Percentiles rank a stretch among this genome's conserved stretches.
These are phyloP conservation scores for Synanthedon formicaeformis DNA, from an alignment of 2,888 invertebrate species.

Conservation along the genomic window DNA sequence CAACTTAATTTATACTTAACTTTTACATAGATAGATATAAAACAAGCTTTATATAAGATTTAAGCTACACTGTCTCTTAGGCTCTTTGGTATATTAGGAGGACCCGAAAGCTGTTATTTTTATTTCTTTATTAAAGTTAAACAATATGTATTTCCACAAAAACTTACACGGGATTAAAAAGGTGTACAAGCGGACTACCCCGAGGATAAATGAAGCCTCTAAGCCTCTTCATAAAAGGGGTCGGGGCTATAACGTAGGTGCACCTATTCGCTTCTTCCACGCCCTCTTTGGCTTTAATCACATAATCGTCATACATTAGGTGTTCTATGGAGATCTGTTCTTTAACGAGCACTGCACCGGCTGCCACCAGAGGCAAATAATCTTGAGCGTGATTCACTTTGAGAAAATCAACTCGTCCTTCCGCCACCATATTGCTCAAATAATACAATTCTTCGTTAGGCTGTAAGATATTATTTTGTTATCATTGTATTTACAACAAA, in stretches of 20 bases:
- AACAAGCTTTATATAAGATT: too few relatives aligned
- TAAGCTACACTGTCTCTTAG: too few relatives aligned
- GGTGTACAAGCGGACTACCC: constrained; percentile 67
- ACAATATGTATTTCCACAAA: neutral
- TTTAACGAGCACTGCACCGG: constrained; percentile 66
- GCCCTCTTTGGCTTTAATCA: constrained; percentile 67
- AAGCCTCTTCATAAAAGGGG: constrained; percentile 73
- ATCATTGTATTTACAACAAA: neutral
- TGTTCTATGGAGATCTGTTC: constrained; percentile 78
- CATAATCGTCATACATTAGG: constrained; percentile 78
- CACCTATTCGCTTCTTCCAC: constrained; percentile 75
- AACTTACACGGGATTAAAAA: constrained; percentile 80
- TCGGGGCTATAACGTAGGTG: constrained; percentile 80
- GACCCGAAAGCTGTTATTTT: too few relatives aligned
- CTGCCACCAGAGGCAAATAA: constrained; percentile 36
- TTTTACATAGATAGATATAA: too few relatives aligned
- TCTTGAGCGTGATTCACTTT: constrained; percentile 26
- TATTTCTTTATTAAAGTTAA: too few relatives aligned
- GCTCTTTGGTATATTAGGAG: too few relatives aligned
- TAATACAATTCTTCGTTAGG: constrained; percentile 47
- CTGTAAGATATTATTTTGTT: constrained; percentile 20
- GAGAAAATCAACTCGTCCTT: constrained; percentile 46
- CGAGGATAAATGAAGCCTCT: constrained; percentile 80
- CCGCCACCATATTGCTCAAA: constrained; percentile 49
- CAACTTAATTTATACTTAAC: too few relatives aligned